Evolutionary conservation across 2,888 invertebrate genomes (phyloP), one percentile per base, ranked within the genome.

Genomic region (Folsomia candida): DNA sequence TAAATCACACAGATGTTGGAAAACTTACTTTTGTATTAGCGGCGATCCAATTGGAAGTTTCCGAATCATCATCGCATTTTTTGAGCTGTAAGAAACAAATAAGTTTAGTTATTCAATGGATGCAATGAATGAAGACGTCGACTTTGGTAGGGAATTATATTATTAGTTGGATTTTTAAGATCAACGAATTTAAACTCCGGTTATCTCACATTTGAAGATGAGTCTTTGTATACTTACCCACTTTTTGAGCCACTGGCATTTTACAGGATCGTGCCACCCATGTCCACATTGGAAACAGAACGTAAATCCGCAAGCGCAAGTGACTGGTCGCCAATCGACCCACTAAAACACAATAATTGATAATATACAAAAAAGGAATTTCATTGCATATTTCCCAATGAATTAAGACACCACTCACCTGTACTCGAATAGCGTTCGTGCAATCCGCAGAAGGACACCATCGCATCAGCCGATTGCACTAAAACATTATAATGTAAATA

Each of bases 391-490:
- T 57, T 29, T 27, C 3, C n/a, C 4, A 4, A 57, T 4, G 20
- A 57, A 57, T 57, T 57, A n/a, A n/a, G 57, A 20, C n/a, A 57
- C 61, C 62, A 68, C n/a, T n/a, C n/a, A 82, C 37, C 37, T 91
- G 90, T 78, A 94, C 94, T 84, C 93, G 93, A 79, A 96, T 89
- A 25, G 95, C 97, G 84, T 95, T 94, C 81, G 92, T 95, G 86
- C 99, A 99, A 85, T 98, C 97, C 37, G 97, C 94, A 67, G 94
- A 94, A 79, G 98, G 97, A 84, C 98, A 99, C 97, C 98, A 98
- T 82, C 96, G 90, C 82, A 99, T 86, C 81, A 97, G 86, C 80
- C 94, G 89, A 86, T 98, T 98, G 85, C 97, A 97, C 92, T 96
- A 74, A 63, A 72, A 61, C 27, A 27, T 61, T 2, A 4, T 24